Conservation (phyloP, 2,888 invertebrate genomes). For the Stegana nigrithorax region DNA sequence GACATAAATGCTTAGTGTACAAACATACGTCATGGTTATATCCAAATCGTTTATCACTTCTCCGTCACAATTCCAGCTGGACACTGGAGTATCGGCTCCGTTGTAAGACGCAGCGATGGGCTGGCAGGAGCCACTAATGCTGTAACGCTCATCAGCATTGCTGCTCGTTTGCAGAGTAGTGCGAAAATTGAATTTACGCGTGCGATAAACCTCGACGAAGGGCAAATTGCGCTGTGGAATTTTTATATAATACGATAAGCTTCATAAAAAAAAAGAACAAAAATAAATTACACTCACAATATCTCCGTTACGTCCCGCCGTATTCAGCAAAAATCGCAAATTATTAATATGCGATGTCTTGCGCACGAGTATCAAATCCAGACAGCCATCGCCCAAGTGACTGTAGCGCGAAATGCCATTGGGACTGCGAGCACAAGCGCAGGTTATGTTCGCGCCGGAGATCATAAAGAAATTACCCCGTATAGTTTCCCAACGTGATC, state of each 20-base stretch:
- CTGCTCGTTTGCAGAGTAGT: slow-evolving; percentile 36
- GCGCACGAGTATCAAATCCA: slow-evolving; percentile 80
- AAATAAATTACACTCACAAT: slow-evolving; percentile 70
- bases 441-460: slow-evolving; percentile 81
- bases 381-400: slow-evolving; percentile 83
- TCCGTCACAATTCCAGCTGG: slow-evolving; percentile 87
- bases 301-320: slow-evolving; percentile 74
- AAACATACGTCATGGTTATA: slow-evolving; percentile 73
- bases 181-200: slow-evolving; percentile 71
- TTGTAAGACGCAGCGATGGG: slow-evolving; percentile 49
- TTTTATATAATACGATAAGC: not conserved
- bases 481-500: slow-evolving; percentile 71
- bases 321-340: slow-evolving; percentile 75
- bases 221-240: slow-evolving; percentile 73
- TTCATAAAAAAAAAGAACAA: not conserved
- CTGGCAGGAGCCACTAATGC: slow-evolving; percentile 61
- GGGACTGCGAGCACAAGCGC: slow-evolving; percentile 80
- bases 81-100: slow-evolving; percentile 55
- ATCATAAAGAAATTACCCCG: slow-evolving; percentile 82
- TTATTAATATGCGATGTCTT: slow-evolving; percentile 80
- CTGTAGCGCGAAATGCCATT: slow-evolving; percentile 82
- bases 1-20: not conserved
- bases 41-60: slow-evolving; percentile 77
- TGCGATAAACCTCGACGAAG: slow-evolving; percentile 81
- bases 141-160: slow-evolving; percentile 43